Conservation (phyloP, 2,797 vertebrate species). For the Dendrocincla tyrannina region DNA sequence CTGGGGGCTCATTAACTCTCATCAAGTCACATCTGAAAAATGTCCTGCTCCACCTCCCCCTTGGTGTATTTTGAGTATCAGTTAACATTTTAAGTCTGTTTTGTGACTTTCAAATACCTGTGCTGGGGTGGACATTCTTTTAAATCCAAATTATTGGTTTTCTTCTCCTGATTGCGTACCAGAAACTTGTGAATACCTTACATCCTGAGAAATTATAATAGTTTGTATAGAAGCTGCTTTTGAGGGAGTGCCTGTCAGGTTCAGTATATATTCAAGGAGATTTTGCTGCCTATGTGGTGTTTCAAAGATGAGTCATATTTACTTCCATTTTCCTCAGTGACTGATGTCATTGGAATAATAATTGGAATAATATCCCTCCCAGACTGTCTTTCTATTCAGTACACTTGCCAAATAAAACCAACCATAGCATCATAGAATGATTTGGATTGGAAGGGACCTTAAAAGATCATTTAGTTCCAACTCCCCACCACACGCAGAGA, state of each 20-base stretch:
- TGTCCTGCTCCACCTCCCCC: neutral
- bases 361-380: neutral
- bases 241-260: neutral
- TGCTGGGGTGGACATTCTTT: neutral
- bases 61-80: neutral
- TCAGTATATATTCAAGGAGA: neutral
- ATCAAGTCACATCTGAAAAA: conserved; percentile 11
- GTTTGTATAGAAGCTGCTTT: neutral
- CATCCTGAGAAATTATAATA: neutral
- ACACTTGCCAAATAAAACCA: neutral
- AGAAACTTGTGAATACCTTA: neutral
- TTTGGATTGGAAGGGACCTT: neutral
- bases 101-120: neutral
- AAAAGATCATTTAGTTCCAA: neutral
- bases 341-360: neutral
- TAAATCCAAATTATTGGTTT: neutral
- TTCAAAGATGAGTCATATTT: neutral
- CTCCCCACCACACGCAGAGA: no score
- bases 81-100: neutral
- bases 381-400: neutral
- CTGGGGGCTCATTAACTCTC: neutral
- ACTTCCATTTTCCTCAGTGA: neutral
- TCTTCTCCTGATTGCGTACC: neutral
- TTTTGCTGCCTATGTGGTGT: neutral
- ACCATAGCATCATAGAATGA: neutral